Evolutionary conservation across 2,888 invertebrate genomes (phyloP).

Genomic region (Diaprepes abbreviatus): DNA sequence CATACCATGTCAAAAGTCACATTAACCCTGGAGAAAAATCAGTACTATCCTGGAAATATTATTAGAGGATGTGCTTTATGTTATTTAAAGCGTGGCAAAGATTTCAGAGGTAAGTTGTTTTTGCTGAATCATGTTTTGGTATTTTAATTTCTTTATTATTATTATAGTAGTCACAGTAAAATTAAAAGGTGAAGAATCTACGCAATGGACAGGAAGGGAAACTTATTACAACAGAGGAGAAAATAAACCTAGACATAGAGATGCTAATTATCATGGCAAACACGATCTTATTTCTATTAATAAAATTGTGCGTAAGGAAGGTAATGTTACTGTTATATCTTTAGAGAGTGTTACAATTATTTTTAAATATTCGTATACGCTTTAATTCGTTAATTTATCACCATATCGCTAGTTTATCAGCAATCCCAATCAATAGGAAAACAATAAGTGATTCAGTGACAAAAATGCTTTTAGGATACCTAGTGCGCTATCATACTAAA

Average conservation of each 20-base stretch:
- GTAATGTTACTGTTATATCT: no score
- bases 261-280: slow-evolving; percentile 49
- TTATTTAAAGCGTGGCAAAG: slow-evolving; percentile 41
- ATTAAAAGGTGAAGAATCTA: slow-evolving; percentile 53
- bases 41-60: slow-evolving; percentile 38
- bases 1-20: slow-evolving; percentile 2
- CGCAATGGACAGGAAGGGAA: slow-evolving; percentile 52
- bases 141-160: background rate
- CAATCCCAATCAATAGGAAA: no score
- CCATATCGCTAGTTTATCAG: no score
- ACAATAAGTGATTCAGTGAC: no score
- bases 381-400: no score
- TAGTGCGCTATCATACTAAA: no score
- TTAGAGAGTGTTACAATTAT: no score
- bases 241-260: slow-evolving; percentile 45
- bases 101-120: slow-evolving; percentile 51
- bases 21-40: background rate
- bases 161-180: slow-evolving; percentile 50
- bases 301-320: slow-evolving; percentile 47
- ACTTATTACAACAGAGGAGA: slow-evolving; percentile 48
- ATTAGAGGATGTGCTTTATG: slow-evolving; percentile 50
- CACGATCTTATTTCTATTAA: slow-evolving; percentile 48
- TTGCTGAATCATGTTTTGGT: no score
- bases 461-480: no score
- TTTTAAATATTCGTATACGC: no score